These are phyloP conservation scores for Bombylius major DNA, from an alignment of 2,888 invertebrate species.

Conservation along the genomic window DNA sequence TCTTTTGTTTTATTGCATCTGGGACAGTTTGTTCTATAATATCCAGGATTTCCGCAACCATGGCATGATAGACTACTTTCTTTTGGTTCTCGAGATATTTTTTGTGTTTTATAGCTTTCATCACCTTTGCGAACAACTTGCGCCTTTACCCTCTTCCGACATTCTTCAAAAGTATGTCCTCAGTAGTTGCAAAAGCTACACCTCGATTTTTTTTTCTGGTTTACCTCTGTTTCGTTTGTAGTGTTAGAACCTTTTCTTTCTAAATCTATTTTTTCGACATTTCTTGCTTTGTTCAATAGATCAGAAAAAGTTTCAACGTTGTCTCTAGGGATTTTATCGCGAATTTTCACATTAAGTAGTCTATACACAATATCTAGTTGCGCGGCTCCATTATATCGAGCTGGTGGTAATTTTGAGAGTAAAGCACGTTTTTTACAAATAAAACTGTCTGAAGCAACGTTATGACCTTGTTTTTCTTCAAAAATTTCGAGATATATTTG, in stretches of 20 bases:
- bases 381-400: not conserved
- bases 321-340: not conserved
- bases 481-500: not conserved
- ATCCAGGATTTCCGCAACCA: too few relatives aligned
- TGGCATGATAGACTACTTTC: too few relatives aligned
- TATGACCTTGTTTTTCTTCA: not conserved
- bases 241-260: not conserved
- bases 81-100: too few relatives aligned
- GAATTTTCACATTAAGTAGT: not conserved
- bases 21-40: too few relatives aligned
- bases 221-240: not conserved
- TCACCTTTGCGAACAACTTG: too few relatives aligned
- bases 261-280: not conserved
- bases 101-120: too few relatives aligned
- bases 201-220: not conserved
- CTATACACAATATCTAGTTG: not conserved
- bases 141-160: too few relatives aligned
- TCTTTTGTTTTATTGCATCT: too few relatives aligned
- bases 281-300: not conserved
- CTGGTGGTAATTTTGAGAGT: not conserved
- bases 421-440: not conserved
- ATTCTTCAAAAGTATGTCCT: not conserved
- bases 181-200: not conserved
- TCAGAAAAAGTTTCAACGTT: not conserved
- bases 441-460: not conserved